Evolutionary conservation across 37 sponge, comb jelly and placozoan species (phyloP), one percentile per base, ranked within the genome.

Genomic region (Spongilla lacustris): DNA sequence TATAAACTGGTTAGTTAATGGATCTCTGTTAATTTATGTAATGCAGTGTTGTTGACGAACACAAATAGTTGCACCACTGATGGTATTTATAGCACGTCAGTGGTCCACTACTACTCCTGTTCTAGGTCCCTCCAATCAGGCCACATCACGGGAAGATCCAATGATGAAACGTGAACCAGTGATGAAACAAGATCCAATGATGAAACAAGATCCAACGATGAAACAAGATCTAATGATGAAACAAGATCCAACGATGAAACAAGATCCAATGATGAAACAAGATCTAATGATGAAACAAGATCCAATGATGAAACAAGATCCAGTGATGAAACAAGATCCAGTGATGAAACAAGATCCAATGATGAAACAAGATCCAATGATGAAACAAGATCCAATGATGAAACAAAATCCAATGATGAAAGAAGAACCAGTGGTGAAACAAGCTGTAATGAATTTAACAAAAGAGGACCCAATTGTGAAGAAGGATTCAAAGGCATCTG

Each of bases 251-350:
- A 4, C 4, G 46, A 25, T 38, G 75, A 74, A 74, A 29, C 73
- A 84, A 67, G 31, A 74, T 76, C 24, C 32, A 75, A 23, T 32
- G 17, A 32, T 13, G 32, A 70, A 82, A 28, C 21, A 32, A 58
- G 66, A 74, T 3, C 38, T 22, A 10, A 31, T 6, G 66, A 33
- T 58, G 75, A 50, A 83, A 25, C 38, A 83, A 13, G 74, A 83
- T 22, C 29, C 17, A 80, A 14, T 31, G n/a, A 66, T 31, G 21
- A 77, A 37, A 38, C 25, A 23, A 2, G 49, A n/a, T 5, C 27
- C 21, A 77, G n/a, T n/a, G n/a, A 50, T 23, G n/a, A 37, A 37
- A 23, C 49, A 77, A 25, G 50, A 46, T 12, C 49, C 27, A 34
- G 32, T 74, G 74, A 27, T 35, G 21, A 74, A n/a, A 28, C 27